Evolutionary conservation across 2,797 vertebrate genomes (phyloP).

Genomic region (Macropus fuliginosus): DNA sequence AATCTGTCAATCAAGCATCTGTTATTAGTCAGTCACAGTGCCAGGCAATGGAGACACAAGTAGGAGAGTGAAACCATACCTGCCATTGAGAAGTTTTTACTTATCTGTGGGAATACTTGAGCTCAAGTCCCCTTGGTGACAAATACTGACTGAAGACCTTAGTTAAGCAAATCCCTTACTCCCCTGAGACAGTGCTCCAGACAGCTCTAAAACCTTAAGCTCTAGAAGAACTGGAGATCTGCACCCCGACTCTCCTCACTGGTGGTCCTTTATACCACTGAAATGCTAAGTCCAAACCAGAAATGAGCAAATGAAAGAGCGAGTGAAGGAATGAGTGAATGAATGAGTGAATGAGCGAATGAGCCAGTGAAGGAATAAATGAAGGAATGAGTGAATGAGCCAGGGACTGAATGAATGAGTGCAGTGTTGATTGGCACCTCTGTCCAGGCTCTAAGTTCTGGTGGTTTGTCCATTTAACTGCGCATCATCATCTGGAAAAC

Average conservation of each 20-base stretch:
- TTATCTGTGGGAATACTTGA: not conserved
- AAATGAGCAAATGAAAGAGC: not conserved
- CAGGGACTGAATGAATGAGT: too few relatives aligned
- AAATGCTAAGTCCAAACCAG: not conserved
- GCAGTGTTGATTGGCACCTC: not conserved
- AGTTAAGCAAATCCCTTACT: not conserved
- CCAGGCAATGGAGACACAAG: too few relatives aligned
- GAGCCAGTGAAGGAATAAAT: too few relatives aligned
- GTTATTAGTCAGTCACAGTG: not conserved
- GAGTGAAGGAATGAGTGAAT: too few relatives aligned
- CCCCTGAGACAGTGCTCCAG: not conserved
- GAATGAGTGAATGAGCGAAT: too few relatives aligned
- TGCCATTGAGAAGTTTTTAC: not conserved
- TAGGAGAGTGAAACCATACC: not conserved
- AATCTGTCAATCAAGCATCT: not conserved
- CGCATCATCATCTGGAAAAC: not conserved
- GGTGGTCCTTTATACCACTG: not conserved
- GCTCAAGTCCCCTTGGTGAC: not conserved
- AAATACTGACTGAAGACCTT: not conserved
- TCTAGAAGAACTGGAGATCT: not conserved
- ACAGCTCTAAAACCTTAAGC: not conserved
- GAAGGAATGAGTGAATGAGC: too few relatives aligned
- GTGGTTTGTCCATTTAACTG: not conserved
- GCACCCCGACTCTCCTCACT: too few relatives aligned
- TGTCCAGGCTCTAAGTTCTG: not conserved